phyloP scores from a whole-genome alignment of 2,113 vertebrate species.

The Chlamydotis undulata region DNA sequence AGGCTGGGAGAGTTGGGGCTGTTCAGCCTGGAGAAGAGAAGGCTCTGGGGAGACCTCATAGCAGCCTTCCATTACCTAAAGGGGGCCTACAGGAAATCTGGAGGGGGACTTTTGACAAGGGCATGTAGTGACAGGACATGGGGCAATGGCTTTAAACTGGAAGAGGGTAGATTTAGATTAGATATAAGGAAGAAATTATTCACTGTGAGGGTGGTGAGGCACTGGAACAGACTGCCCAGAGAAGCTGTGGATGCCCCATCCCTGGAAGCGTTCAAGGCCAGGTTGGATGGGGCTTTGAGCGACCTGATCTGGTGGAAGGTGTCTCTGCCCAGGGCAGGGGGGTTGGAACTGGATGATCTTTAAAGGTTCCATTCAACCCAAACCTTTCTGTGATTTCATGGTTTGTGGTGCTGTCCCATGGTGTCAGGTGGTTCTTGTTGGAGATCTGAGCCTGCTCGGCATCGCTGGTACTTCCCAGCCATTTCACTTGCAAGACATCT shows the following conservation, averaged over 20 bases:
- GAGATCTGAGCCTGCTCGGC: neutral
- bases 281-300: neutral
- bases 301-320: neutral
- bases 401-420: accelerated
- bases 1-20: no score
- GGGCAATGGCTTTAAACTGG: neutral
- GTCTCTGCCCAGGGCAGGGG: accelerated
- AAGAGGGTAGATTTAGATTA: neutral
- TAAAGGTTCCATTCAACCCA: neutral
- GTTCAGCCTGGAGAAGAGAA: no score
- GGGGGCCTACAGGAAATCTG: neutral
- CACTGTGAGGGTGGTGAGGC: neutral
- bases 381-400: neutral
- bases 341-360: neutral
- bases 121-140: neutral
- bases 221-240: neutral
- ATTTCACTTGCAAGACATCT: neutral
- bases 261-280: neutral
- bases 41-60: no score
- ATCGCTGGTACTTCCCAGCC: neutral
- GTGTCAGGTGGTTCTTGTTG: neutral
- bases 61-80: neutral
- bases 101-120: neutral
- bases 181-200: neutral
- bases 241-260: neutral